Evolutionary conservation across 2,888 invertebrate genomes (phyloP).

Genomic region (Perithous albicinctus): DNA sequence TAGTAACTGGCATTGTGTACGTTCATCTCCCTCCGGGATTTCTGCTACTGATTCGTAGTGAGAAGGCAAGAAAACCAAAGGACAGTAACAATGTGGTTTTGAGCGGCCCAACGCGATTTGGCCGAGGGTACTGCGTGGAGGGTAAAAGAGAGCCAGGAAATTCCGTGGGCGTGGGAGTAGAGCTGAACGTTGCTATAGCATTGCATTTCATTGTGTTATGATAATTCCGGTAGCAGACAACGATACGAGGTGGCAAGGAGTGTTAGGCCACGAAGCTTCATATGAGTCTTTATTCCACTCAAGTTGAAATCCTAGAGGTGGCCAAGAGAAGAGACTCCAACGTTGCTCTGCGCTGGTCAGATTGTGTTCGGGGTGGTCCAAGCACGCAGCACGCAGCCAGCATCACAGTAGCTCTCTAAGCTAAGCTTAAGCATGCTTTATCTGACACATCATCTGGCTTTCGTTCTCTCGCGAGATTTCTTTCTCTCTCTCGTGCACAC

Average conservation of each 20-base stretch:
- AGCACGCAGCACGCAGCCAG: slow-evolving; percentile 77
- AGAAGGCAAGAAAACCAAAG: slow-evolving; percentile 48
- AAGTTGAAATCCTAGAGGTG: slow-evolving; percentile 83
- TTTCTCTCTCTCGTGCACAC: slow-evolving; percentile 31
- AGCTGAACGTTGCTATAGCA: slow-evolving; percentile 58
- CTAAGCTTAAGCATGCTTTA: slow-evolving; percentile 83
- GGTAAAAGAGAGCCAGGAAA: slow-evolving; percentile 48
- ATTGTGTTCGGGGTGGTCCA: slow-evolving; percentile 80
- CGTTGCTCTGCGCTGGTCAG: slow-evolving; percentile 54
- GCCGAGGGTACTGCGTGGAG: slow-evolving; percentile 47
- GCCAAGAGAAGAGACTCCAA: slow-evolving; percentile 33
- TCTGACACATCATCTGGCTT: slow-evolving; percentile 77
- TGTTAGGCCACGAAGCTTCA: slow-evolving; percentile 40
- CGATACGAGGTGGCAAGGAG: slow-evolving; percentile 49
- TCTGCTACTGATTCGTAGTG: slow-evolving; percentile 57
- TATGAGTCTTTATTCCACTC: slow-evolving; percentile 47
- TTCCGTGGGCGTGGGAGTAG: slow-evolving; percentile 71
- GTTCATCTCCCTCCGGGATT: slow-evolving; percentile 21
- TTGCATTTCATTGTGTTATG: slow-evolving; percentile 80
- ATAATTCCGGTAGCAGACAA: slow-evolving; percentile 81
- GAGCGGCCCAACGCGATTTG: slow-evolving; percentile 44
- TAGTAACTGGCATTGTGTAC: slow-evolving; percentile 62
- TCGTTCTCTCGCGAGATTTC: slow-evolving; percentile 69
- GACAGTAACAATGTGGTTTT: slow-evolving; percentile 57
- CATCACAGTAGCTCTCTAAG: slow-evolving; percentile 81